Evolutionary conservation across 2,797 vertebrate species (phyloP).

Genomic region (Pantherophis vulpinus): DNA sequence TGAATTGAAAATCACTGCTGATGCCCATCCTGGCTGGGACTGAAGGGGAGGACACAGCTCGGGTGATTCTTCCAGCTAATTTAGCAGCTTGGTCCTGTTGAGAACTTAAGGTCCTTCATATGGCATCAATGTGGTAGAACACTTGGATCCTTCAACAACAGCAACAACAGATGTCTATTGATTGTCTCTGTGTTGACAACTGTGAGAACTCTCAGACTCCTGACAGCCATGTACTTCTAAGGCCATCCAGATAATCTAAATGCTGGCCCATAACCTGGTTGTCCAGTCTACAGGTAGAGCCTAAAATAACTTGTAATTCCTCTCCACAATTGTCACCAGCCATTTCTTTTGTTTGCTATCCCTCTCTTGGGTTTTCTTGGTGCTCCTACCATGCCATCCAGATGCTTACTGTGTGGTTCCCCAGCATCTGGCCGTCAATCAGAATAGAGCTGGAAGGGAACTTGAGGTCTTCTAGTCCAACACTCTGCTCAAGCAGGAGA

Average conservation of each 20-base stretch:
- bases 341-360: not conserved
- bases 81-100: not conserved
- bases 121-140: not conserved
- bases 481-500: too few species aligned
- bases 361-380: not conserved
- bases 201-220: not conserved
- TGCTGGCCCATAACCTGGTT: not conserved
- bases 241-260: not conserved
- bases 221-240: not conserved
- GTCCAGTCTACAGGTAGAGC: not conserved
- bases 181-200: not conserved
- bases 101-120: not conserved
- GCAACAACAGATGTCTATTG: not conserved
- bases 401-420: not conserved
- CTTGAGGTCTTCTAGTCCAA: too few species aligned
- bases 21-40: not conserved
- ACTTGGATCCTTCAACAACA: not conserved
- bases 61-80: not conserved
- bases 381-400: not conserved
- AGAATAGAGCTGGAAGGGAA: too few species aligned
- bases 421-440: not conserved
- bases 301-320: not conserved
- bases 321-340: not conserved
- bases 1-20: not conserved
- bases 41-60: not conserved